Conservation (phyloP, 2,888 invertebrate species). For the Disparrhopalites patrizii region DNA sequence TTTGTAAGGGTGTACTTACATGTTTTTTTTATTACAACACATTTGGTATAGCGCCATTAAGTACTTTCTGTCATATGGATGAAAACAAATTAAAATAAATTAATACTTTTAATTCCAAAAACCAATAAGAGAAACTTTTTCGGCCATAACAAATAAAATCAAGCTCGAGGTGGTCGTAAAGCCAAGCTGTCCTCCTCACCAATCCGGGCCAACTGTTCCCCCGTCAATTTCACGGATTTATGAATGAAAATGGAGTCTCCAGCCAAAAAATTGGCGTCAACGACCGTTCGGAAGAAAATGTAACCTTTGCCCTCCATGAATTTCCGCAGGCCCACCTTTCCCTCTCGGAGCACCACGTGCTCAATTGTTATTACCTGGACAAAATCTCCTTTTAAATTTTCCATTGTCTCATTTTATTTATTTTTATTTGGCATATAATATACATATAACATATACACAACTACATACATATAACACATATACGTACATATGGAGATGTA, state of each 20-base stretch:
- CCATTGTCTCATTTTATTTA: background rate
- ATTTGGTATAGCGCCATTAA: no score
- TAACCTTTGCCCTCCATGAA: slow-evolving; percentile 30
- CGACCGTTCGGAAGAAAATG: slow-evolving; percentile 26
- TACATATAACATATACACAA: background rate
- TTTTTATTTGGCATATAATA: background rate
- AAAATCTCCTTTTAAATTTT: background rate
- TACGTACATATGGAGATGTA: background rate
- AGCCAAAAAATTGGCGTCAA: slow-evolving; percentile 7
- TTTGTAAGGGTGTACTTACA: no score
- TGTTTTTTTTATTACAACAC: no score
- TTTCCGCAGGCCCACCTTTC: slow-evolving; percentile 25
- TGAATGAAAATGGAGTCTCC: slow-evolving; percentile 29
- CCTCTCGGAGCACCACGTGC: slow-evolving; percentile 26
- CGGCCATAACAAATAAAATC: no score
- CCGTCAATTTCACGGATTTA: slow-evolving; percentile 14
- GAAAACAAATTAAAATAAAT: no score
- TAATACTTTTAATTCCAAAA: no score
- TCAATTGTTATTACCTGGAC: slow-evolving; percentile 27
- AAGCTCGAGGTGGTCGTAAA: slow-evolving; percentile 17
- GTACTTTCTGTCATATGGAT: no score
- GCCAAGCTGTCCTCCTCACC: slow-evolving; percentile 25
- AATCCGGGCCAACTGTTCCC: slow-evolving; percentile 6
- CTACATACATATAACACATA: background rate
- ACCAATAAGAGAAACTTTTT: no score